Evolutionary conservation across 2,888 invertebrate species (phyloP), one percentile per base, ranked within the genome.

Genomic region (Phoenoteleia sp.): DNA sequence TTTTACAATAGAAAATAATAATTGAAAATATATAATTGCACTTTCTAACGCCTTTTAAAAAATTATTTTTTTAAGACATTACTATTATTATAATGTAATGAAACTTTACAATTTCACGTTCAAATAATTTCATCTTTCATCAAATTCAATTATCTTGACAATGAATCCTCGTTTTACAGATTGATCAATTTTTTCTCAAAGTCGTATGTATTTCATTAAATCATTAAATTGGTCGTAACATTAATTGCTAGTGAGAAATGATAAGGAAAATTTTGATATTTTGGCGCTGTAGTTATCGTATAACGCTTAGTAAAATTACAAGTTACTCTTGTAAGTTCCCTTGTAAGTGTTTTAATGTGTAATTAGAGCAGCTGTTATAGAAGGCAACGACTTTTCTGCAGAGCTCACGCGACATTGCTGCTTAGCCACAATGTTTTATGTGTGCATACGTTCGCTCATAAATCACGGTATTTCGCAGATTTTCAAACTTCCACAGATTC

Each of bases 141-240:
- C n/a, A n/a, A n/a, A n/a, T n/a, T n/a, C n/a, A n/a, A n/a, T n/a
- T n/a, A n/a, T n/a, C n/a, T n/a, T n/a, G n/a, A n/a, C n/a, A n/a
- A n/a, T n/a, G n/a, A n/a, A n/a, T 88, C 86, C 88, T 89, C 84
- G 17, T 33, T 79, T 71, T 80, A 21, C 91, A 92, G 90, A 74
- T 60, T 81, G 15, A 52, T 81, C 19, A 64, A 60, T 67, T 74
- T 74, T 49, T 67, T 81, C 52, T 39, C 54, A 25, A 81, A 67
- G 17, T 74, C 67, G 81, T 81, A 81, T 74, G 81, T 81, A 81
- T 74, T 36, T 6, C 9, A 36, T 54, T 33, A 11, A 33, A n/a
- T 11, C 23, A 21, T 13, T n/a, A 45, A 19, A n/a, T 45, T 45
- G 11, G 25, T 13, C 39, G 54, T 19, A 17, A 27, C 39, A 39